phyloP scores from a whole-genome alignment of 1,140 invertebrate species.

The Littorina saxatilis region DNA sequence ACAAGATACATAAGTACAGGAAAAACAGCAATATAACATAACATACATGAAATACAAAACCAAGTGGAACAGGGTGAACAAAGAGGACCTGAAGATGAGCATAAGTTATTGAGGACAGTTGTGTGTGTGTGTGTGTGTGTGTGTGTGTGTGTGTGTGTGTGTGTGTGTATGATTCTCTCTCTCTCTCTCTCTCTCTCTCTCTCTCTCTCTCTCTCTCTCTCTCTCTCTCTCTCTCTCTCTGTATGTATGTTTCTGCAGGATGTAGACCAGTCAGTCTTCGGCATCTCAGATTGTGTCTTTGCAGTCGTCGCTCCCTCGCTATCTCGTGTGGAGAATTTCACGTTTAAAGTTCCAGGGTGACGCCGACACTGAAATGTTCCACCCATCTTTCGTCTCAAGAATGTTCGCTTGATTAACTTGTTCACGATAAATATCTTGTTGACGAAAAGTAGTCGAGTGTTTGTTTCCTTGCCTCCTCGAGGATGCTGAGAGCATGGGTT shows the following conservation, averaged over 20 bases:
- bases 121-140: background rate
- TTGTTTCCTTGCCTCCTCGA: background rate
- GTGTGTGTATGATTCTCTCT: too few species aligned
- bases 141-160: background rate
- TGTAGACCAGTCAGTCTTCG: too few species aligned
- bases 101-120: background rate
- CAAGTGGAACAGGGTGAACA: too few species aligned
- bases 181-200: constrained; percentile 10
- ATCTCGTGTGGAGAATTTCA: background rate
- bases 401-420: background rate
- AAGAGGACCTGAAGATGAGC: too few species aligned
- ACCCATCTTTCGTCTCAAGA: background rate
- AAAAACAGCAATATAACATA: too few species aligned
- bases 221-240: constrained; percentile 7
- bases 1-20: too few species aligned
- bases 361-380: background rate
- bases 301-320: background rate
- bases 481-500: too few species aligned
- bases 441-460: background rate
- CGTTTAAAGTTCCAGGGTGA: background rate
- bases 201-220: constrained; percentile 2
- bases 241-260: too few species aligned
- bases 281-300: background rate
- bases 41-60: too few species aligned
- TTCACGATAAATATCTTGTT: background rate